phyloP scores from a whole-genome alignment of 2,888 invertebrate species.

The Aspidiotus destructor region DNA sequence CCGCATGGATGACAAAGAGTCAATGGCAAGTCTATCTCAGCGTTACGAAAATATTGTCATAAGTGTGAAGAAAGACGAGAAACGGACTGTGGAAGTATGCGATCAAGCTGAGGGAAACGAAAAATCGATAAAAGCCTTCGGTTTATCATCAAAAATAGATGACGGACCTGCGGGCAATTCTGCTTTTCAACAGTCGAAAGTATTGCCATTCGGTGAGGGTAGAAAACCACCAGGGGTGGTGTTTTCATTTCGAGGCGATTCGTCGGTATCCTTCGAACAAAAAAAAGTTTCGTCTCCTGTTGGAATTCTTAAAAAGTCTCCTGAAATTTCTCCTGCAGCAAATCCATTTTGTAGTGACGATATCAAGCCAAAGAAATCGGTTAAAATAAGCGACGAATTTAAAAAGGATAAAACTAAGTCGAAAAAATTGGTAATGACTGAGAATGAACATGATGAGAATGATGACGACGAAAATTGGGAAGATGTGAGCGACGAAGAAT shows the following conservation, averaged over 20 bases:
- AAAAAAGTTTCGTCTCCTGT: neutral
- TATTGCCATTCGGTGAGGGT: too few relatives aligned
- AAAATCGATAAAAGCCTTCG: too few relatives aligned
- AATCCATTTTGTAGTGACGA: too few relatives aligned
- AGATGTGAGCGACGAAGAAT: slow-evolving; percentile 17
- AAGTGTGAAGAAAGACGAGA: neutral
- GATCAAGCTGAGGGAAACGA: neutral
- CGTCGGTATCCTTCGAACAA: too few relatives aligned
- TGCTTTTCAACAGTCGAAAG: too few relatives aligned
- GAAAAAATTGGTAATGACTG: neutral
- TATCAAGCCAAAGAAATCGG: too few relatives aligned
- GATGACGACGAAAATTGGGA: slow-evolving; percentile 18
- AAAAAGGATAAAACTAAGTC: neutral
- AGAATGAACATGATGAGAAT: neutral
- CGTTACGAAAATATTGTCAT: slow-evolving; percentile 15
- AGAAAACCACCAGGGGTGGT: too few relatives aligned
- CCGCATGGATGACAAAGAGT: too few relatives aligned
- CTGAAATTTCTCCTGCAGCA: neutral
- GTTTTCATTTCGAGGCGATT: too few relatives aligned
- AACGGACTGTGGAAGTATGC: slow-evolving; percentile 2
- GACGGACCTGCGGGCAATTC: too few relatives aligned
- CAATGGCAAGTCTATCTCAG: neutral
- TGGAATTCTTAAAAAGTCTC: neutral
- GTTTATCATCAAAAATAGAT: too few relatives aligned
- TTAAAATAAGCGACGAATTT: neutral